Evolutionary conservation across 2,113 vertebrate genomes (phyloP).

Genomic region (Nicator chloris): DNA sequence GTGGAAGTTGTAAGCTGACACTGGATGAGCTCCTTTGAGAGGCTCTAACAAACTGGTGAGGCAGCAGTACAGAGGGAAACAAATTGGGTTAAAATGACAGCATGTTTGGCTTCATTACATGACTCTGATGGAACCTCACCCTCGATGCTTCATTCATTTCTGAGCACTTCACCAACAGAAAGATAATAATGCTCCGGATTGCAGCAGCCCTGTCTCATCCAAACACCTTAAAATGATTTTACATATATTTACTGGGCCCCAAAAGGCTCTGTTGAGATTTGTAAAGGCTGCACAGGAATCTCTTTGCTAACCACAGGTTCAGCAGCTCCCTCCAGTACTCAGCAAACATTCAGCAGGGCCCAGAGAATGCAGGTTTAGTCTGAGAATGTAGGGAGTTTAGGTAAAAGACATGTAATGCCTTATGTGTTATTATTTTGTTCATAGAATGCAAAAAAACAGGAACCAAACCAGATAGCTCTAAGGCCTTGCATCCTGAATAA

Average conservation of each 20-base stretch:
- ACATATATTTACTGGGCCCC: slow-evolving; percentile 16
- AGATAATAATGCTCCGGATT: slow-evolving; percentile 55
- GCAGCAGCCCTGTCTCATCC: slow-evolving; percentile 52
- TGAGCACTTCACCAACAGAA: slow-evolving; percentile 36
- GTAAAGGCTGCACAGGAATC: background rate
- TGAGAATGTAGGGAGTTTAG: background rate
- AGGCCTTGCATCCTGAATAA: background rate
- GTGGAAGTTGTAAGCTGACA: slow-evolving; percentile 65
- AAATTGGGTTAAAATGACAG: slow-evolving; percentile 61
- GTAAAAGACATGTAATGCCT: background rate
- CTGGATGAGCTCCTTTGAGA: slow-evolving; percentile 62
- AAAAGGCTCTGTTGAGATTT: background rate
- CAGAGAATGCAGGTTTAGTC: background rate
- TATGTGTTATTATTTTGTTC: background rate
- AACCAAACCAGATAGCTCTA: background rate
- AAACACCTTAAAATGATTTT: slow-evolving; percentile 21
- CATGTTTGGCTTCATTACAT: slow-evolving; percentile 62
- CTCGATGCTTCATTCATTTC: slow-evolving; percentile 59
- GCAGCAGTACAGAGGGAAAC: slow-evolving; percentile 55
- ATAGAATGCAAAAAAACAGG: background rate
- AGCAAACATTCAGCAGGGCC: background rate
- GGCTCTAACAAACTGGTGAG: slow-evolving; percentile 58
- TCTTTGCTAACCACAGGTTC: background rate
- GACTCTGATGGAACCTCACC: slow-evolving; percentile 61
- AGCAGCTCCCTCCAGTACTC: background rate